These are phyloP conservation scores for Elgaria multicarinata DNA, from an alignment of 2,113 vertebrate species.

Conservation along the genomic window DNA sequence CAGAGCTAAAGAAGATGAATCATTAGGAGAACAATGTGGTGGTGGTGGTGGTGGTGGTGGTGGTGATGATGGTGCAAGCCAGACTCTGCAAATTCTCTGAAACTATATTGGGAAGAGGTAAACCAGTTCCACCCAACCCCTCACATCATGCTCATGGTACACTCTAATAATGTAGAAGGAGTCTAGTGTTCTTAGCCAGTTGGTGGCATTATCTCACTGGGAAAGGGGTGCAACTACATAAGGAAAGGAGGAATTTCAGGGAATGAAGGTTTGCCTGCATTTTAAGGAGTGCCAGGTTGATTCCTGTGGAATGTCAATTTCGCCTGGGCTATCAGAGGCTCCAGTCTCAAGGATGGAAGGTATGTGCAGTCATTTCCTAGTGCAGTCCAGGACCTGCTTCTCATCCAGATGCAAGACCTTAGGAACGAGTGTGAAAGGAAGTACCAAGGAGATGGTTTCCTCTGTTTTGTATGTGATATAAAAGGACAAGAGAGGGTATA, in stretches of 20 bases:
- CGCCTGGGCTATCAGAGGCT: background rate
- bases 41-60: background rate
- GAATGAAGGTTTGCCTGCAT: background rate
- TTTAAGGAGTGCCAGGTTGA: background rate
- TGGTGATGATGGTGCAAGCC: background rate
- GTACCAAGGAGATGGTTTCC: slow-evolving; percentile 54
- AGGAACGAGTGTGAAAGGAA: slow-evolving; percentile 28
- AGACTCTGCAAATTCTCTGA: background rate
- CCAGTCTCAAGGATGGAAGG: background rate
- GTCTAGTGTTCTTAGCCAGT: background rate
- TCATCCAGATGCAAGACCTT: slow-evolving; percentile 41
- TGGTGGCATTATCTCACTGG: slow-evolving; percentile 7
- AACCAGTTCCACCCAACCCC: background rate
- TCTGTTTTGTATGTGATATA: slow-evolving; percentile 56
- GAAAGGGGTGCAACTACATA: background rate
- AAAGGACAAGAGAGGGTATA: slow-evolving; percentile 53
- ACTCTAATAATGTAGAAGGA: background rate
- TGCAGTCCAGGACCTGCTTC: slow-evolving; percentile 27
- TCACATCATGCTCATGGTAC: background rate
- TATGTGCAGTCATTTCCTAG: background rate
- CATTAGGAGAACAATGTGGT: background rate
- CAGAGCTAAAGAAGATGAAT: background rate
- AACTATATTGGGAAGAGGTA: background rate
- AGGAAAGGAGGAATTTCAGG: background rate
- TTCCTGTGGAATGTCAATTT: slow-evolving; percentile 8